phyloP scores from a whole-genome alignment of 2,113 vertebrate genomes.

The Zapus hudsonius region DNA sequence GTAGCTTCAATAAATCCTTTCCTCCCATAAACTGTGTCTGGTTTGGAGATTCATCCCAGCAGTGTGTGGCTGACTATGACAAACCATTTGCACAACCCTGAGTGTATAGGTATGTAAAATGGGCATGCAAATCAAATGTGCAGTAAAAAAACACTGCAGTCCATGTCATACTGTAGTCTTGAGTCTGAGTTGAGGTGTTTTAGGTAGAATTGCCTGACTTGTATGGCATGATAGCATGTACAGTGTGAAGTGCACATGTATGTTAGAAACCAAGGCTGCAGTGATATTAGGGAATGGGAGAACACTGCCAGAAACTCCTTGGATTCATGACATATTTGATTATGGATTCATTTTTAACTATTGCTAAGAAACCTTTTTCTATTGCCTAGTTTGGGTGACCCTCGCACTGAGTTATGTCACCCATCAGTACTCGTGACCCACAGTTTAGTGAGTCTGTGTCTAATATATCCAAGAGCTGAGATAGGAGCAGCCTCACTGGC shows the following conservation, averaged over 20 bases:
- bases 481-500: not conserved
- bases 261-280: not conserved
- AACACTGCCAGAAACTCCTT: not conserved
- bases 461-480: not conserved
- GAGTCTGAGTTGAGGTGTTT: not conserved
- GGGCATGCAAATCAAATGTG: not conserved
- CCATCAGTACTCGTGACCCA: not conserved
- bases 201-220: no score
- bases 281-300: no score
- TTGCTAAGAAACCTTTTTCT: not conserved
- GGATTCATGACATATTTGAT: not conserved
- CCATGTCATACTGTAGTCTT: not conserved
- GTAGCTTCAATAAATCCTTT: no score
- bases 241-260: no score
- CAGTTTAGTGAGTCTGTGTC: no score
- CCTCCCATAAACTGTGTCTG: no score
- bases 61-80: no score
- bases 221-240: no score
- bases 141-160: not conserved
- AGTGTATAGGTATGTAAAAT: not conserved
- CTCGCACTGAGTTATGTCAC: not conserved
- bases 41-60: no score
- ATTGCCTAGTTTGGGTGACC: not conserved
- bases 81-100: not conserved
- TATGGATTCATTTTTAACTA: not conserved